These are phyloP conservation scores for Tetramorium alpestre DNA, from an alignment of 1,140 invertebrate genomes.

Conservation along the genomic window DNA sequence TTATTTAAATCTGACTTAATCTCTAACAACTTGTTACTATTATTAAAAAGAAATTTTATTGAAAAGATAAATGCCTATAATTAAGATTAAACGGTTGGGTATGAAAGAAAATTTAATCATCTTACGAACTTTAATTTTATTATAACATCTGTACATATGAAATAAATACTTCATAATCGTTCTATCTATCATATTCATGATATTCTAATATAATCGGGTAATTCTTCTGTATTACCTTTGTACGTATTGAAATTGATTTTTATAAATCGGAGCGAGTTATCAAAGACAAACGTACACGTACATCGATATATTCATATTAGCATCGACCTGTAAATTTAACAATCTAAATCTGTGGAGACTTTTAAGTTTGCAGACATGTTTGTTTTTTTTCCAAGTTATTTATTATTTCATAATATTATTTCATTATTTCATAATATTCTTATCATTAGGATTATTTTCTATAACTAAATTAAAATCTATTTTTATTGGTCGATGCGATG, in stretches of 20 bases:
- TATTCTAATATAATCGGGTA: background rate
- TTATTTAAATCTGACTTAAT: background rate
- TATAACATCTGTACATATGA: conserved; percentile 67
- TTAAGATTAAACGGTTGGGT: background rate
- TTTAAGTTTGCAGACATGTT: background rate
- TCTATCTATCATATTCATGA: conserved; percentile 47
- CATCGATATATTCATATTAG: conserved; percentile 3
- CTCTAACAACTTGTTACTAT: background rate
- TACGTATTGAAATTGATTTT: conserved; percentile 29
- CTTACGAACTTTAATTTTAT: conserved; percentile 68
- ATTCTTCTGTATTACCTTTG: conserved; percentile 18
- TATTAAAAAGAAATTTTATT: background rate
- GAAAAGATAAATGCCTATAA: background rate
- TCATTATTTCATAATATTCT: background rate
- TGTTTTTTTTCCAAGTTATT: background rate
- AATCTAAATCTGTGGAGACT: background rate
- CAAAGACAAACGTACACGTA: conserved; percentile 6
- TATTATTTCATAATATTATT: background rate
- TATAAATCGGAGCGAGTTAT: conserved; percentile 16
- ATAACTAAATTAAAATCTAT: conserved; percentile 38
- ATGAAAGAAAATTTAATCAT: background rate
- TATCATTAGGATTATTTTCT: conserved; percentile 17
- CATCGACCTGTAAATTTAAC: conserved; percentile 37
- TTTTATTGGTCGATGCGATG: conserved; percentile 20
- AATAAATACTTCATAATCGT: conserved; percentile 63